Conservation (phyloP, 2,113 vertebrate species). For the Myxocyprinus asiaticus region DNA sequence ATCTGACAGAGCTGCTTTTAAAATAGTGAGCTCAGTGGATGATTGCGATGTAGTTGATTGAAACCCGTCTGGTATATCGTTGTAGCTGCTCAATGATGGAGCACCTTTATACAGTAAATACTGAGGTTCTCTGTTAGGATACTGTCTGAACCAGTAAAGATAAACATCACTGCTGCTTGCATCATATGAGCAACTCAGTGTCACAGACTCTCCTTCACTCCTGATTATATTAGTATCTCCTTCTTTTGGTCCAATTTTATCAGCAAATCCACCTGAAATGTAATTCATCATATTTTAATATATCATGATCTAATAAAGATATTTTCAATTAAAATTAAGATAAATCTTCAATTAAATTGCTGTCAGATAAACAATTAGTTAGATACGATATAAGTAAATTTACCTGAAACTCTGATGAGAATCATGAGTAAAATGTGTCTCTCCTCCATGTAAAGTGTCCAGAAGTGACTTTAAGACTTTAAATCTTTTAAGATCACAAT, state of each 20-base stretch:
- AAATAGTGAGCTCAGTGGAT: conserved; percentile 5
- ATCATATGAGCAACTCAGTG: too few relatives aligned
- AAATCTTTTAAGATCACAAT: too few relatives aligned
- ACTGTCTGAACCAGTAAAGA: neutral
- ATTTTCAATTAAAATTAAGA: too few relatives aligned
- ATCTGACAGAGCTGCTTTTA: neutral
- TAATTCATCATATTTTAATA: neutral
- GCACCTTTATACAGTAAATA: neutral
- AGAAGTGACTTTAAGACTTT: too few relatives aligned
- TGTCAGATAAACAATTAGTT: too few relatives aligned
- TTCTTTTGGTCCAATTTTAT: neutral
- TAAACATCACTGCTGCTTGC: neutral
- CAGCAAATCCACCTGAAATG: neutral
- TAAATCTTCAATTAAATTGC: too few relatives aligned
- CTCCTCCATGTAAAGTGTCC: neutral
- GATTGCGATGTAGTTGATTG: too few relatives aligned
- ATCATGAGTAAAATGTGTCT: neutral
- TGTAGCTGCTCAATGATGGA: too few relatives aligned
- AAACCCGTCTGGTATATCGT: too few relatives aligned
- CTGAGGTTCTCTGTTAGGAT: conserved; percentile 10
- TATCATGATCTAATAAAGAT: too few relatives aligned
- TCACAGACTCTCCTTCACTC: neutral
- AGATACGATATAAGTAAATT: too few relatives aligned
- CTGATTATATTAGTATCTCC: neutral
- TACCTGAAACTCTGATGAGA: neutral